A percentile compares a stretch with the other conserved stretches of the same genome.
phyloP scores from a whole-genome alignment of 2,888 invertebrate species.

The Trichogramma dendrolimi region DNA sequence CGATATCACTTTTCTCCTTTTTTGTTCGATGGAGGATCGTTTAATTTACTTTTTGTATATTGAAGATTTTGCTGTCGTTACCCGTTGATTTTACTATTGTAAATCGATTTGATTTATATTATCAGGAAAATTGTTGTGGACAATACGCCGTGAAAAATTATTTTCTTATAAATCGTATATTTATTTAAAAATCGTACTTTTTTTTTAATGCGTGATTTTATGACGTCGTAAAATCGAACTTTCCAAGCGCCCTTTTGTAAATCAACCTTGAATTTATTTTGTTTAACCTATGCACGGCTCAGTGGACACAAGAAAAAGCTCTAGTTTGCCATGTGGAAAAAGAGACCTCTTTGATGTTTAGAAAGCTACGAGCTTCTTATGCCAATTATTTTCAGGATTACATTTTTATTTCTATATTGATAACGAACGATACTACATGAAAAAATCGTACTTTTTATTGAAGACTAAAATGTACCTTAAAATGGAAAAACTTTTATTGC shows the following conservation, averaged over 20 bases:
- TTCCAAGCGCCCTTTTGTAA: slow-evolving; percentile 4
- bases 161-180: too few species aligned
- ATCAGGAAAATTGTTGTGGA: too few species aligned
- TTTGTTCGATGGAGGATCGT: slow-evolving; percentile 7
- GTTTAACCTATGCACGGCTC: slow-evolving; percentile 23
- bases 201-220: too few species aligned
- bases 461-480: not conserved
- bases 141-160: too few species aligned
- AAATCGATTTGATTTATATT: too few species aligned
- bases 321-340: not conserved
- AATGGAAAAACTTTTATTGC: too few species aligned
- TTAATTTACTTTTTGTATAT: slow-evolving; percentile 13
- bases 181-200: too few species aligned
- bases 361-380: slow-evolving; percentile 42
- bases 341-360: slow-evolving; percentile 36
- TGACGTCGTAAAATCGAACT: not conserved
- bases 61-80: too few species aligned
- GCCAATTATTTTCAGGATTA: slow-evolving; percentile 41
- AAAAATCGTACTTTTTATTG: not conserved
- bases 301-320: slow-evolving; percentile 1
- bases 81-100: too few species aligned
- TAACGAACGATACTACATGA: not conserved
- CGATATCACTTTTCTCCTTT: slow-evolving; percentile 14
- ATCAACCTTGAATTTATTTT: slow-evolving; percentile 1
- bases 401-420: slow-evolving; percentile 1